Base-by-base conservation (phyloP, 2,797 vertebrate genomes). In the Corythornis leucogaster region DNA sequence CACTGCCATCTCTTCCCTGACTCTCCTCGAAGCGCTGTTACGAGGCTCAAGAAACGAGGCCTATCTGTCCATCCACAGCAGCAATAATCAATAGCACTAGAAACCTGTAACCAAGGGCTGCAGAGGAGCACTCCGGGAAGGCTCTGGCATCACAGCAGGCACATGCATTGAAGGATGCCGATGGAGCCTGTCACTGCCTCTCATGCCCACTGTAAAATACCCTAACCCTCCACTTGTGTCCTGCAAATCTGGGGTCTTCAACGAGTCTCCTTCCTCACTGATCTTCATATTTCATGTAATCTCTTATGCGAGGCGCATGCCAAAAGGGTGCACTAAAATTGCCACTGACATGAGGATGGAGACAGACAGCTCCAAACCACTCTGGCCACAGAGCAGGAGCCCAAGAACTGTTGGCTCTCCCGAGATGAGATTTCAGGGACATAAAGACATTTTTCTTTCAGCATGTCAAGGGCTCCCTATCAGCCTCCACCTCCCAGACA, bases 221-320 rank as follows among this genome's bases (percentile, higher is more conserved):
- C 28, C 58, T 33, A 35, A 43, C 17, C 55, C 17, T 61, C 0
- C 0, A 7, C 22, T 48, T 7, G 1, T 0, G 4, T 8, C 48
- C 55, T 77, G 51, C 18, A 21, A 50, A 45, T 35, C 11, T 0
- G 8, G 35, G 31, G n/a, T 57, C 66, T 66, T n/a, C 31, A 25
- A 6, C 11, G 20, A 77, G 68, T 10, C 45, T 50, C 17, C 1
- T 22, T n/a, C 50, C 43, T 74, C 48, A 48, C 45, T 31, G 2
- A 11, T 33, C 31, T 53, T 21, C 19, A 4, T 8, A 20, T 38
- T 45, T 64, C 57, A 77, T 7, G 2, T 18, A 31, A 63, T 10
- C 33, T 38, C 66, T 30, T n/a, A 38, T 6, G 20, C 7, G 16
- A 61, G 1, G 33, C 40, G 14, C 1, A 9, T 22, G 71, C 58